phyloP scores from a whole-genome alignment of 2,113 vertebrate genomes.

The Phalacrocorax pelagicus region DNA sequence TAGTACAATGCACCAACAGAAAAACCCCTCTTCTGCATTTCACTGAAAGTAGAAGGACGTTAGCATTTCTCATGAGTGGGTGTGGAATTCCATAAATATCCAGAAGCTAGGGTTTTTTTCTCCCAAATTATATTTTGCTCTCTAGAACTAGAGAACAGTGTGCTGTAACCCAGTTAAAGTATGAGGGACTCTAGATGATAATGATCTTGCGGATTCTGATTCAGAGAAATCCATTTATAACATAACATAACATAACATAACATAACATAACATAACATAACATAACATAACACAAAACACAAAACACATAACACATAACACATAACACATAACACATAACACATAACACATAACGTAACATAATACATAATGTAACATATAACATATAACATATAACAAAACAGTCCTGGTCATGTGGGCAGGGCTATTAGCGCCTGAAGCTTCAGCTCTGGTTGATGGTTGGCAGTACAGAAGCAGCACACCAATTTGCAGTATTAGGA shows the following conservation, averaged over 20 bases:
- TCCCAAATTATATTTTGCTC: neutral
- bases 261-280: too few species aligned
- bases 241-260: too few species aligned
- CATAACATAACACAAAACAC: too few species aligned
- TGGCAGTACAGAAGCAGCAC: neutral
- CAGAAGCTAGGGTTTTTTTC: neutral
- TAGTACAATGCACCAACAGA: neutral
- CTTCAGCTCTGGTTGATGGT: neutral
- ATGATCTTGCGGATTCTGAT: rapidly evolving
- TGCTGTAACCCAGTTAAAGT: neutral
- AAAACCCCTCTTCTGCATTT: neutral
- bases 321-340: too few species aligned
- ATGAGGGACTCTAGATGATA: neutral
- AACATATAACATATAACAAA: too few species aligned
- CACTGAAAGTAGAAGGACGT: neutral
- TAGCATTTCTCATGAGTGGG: neutral
- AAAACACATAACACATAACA: too few species aligned
- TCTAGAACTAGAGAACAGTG: neutral
- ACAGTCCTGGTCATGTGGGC: rapidly evolving
- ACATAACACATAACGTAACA: too few species aligned
- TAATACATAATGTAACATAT: too few species aligned
- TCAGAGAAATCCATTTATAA: neutral
- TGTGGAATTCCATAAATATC: neutral
- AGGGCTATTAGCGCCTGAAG: neutral
- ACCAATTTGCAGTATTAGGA: neutral